Conservation (phyloP, 2,888 invertebrate genomes). For the Helicoverpa assulta region DNA sequence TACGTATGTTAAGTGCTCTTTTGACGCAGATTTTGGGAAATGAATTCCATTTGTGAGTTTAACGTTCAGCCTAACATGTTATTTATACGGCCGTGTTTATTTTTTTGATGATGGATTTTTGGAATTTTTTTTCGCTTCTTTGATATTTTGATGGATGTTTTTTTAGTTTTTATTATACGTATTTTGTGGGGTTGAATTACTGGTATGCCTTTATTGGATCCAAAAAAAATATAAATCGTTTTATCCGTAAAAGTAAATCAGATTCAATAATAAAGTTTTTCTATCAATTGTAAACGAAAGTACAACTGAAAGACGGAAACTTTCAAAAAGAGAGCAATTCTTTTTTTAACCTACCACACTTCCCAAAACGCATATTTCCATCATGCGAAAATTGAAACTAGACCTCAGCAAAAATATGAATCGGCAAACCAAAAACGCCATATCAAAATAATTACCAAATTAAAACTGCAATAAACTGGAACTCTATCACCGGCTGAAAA, state of each 20-base stretch:
- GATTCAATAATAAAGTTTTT: no score
- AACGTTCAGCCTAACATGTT: conserved; percentile 53
- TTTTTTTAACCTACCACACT: no score
- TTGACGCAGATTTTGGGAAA: conserved; percentile 60
- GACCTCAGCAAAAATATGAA: background rate
- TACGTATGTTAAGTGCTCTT: conserved; percentile 62
- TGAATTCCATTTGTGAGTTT: conserved; percentile 62
- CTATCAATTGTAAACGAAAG: no score
- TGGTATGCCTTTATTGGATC: no score
- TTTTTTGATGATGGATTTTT: conserved; percentile 40
- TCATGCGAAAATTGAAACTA: background rate
- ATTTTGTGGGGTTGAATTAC: no score
- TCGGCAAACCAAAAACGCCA: conserved; percentile 8
- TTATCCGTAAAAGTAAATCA: no score
- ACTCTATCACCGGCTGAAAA: conserved; percentile 42
- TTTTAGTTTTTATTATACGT: background rate
- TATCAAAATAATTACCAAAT: conserved; percentile 27
- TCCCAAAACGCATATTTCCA: no score
- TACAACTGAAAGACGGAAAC: no score
- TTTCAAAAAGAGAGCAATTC: no score
- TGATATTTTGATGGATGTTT: conserved; percentile 28
- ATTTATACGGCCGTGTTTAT: conserved; percentile 49
- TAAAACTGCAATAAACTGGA: conserved; percentile 47
- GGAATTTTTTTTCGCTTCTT: conserved; percentile 19
- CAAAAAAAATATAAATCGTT: no score